These are phyloP conservation scores for Tadarida brasiliensis DNA, from an alignment of 2,797 vertebrate genomes.

Conservation along the genomic window DNA sequence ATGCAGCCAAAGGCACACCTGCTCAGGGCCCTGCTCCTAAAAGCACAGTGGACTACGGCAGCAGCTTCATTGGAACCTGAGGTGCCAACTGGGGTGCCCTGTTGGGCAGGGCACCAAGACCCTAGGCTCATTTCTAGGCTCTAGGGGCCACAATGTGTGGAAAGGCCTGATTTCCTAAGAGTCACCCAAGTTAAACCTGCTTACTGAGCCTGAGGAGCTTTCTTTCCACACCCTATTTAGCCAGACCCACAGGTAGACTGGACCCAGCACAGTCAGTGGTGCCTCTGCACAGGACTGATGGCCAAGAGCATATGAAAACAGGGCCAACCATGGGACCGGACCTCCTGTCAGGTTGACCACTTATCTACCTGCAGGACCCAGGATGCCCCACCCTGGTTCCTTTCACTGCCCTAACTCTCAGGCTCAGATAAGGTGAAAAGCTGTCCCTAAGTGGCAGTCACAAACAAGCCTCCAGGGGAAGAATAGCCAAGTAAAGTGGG, in stretches of 20 bases:
- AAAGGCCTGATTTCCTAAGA: neutral
- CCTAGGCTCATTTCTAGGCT: neutral
- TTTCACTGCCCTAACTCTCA: slow-evolving; percentile 23
- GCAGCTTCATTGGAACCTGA: neutral
- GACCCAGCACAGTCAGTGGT: neutral
- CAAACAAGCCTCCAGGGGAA: neutral
- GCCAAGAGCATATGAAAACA: neutral
- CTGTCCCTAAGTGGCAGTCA: neutral
- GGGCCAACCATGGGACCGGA: neutral
- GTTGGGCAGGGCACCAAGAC: neutral
- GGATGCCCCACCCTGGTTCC: neutral
- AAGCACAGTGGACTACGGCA: neutral
- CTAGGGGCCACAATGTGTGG: neutral
- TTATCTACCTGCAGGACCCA: neutral
- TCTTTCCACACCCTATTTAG: neutral
- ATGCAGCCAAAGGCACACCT: neutral
- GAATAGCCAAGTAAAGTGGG: neutral
- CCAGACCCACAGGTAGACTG: neutral
- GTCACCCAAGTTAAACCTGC: neutral
- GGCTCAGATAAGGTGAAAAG: neutral
- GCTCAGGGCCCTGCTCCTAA: neutral
- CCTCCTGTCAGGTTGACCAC: neutral
- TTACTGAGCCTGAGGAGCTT: neutral
- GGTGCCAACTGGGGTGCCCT: neutral
- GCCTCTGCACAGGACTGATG: neutral